Evolutionary conservation across 2,113 vertebrate species (phyloP).

Genomic region (Ellobius talpinus): DNA sequence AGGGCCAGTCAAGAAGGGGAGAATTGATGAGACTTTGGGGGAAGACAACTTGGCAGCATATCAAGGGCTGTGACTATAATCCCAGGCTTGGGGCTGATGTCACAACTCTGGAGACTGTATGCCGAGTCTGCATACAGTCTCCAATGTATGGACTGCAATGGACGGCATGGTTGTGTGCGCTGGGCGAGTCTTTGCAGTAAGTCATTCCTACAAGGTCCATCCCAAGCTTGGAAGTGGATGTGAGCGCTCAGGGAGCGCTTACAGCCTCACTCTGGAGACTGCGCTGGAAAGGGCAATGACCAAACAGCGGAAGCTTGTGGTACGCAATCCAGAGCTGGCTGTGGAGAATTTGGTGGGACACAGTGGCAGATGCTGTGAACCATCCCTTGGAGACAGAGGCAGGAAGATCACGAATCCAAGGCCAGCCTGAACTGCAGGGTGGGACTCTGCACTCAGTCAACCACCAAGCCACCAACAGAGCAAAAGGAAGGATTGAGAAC

Average conservation of each 20-base stretch:
- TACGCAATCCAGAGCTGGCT: neutral
- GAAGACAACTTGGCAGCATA: neutral
- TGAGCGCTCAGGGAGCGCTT: fast-evolving
- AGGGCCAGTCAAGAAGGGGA: neutral
- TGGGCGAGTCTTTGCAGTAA: neutral
- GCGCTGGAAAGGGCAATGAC: fast-evolving
- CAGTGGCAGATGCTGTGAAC: neutral
- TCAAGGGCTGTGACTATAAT: neutral
- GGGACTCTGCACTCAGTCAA: neutral
- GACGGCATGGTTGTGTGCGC: fast-evolving
- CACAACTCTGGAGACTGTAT: neutral
- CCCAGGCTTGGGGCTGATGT: neutral
- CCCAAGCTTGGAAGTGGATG: fast-evolving
- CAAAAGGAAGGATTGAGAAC: neutral
- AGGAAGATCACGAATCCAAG: neutral
- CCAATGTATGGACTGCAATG: fast-evolving
- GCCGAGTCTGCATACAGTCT: no score
- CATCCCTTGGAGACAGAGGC: neutral
- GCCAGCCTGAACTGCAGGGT: neutral
- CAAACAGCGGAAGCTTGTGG: neutral
- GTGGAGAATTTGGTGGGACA: neutral
- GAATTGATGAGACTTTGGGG: neutral
- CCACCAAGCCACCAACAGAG: neutral
- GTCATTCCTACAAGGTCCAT: fast-evolving
- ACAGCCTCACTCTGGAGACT: neutral